These are phyloP conservation scores for Numida meleagris DNA, from an alignment of 2,113 vertebrate genomes.

Conservation along the genomic window DNA sequence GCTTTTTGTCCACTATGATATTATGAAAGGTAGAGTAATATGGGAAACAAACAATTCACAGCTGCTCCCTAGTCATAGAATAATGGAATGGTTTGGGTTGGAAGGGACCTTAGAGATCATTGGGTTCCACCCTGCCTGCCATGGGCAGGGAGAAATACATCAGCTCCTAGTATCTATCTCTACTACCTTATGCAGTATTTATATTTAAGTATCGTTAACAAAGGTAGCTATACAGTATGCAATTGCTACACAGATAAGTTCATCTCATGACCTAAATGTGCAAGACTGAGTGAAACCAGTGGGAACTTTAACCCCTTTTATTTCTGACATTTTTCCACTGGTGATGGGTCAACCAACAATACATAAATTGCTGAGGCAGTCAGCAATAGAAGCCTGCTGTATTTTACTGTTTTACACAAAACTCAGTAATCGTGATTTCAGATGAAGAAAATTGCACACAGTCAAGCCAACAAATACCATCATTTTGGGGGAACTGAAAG, in stretches of 20 bases:
- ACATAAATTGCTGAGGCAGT: background rate
- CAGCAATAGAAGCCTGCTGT: background rate
- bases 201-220: background rate
- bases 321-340: background rate
- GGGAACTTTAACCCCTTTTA: background rate
- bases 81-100: background rate
- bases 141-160: background rate
- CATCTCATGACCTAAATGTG: background rate
- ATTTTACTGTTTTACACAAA: background rate
- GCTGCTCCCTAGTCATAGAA: background rate
- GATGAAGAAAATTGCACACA: background rate
- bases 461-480: background rate
- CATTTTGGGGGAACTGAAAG: background rate
- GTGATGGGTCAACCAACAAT: background rate
- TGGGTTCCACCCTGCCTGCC: background rate
- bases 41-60: background rate
- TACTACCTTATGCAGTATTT: background rate
- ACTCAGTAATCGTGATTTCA: background rate
- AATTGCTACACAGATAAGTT: background rate
- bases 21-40: background rate
- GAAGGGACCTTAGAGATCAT: background rate
- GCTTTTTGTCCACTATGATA: background rate
- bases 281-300: background rate
- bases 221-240: background rate
- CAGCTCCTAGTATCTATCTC: background rate